These are phyloP conservation scores for Leptinotarsa haldemani DNA, from an alignment of 2,888 invertebrate genomes.

Conservation along the genomic window DNA sequence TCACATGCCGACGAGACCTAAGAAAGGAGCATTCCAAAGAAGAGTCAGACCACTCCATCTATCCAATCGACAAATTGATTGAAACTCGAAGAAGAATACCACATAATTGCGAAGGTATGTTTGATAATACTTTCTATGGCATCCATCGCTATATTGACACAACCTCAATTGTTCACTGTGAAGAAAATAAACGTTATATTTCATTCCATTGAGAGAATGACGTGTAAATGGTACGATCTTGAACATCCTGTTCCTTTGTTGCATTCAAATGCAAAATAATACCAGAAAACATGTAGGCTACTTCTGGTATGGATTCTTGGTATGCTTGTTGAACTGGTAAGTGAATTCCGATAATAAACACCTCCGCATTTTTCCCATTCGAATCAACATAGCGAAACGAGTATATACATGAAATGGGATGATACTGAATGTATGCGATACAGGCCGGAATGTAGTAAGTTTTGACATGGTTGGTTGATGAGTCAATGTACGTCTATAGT, in stretches of 20 bases:
- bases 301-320: slow-evolving; percentile 23
- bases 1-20: neutral
- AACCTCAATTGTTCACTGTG: neutral
- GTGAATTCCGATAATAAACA: slow-evolving; percentile 37
- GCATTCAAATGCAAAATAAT: slow-evolving; percentile 18
- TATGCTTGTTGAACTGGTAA: slow-evolving; percentile 30
- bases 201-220: slow-evolving; percentile 12
- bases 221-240: slow-evolving; percentile 11
- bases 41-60: neutral
- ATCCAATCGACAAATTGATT: slow-evolving; percentile 8
- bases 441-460: slow-evolving; percentile 13
- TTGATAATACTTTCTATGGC: slow-evolving; percentile 4
- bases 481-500: neutral
- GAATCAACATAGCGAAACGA: slow-evolving; percentile 22
- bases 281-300: slow-evolving; percentile 17
- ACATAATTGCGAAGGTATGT: slow-evolving; percentile 17
- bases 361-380: slow-evolving; percentile 31
- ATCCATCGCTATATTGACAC: slow-evolving; percentile 7
- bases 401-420: slow-evolving; percentile 24
- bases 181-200: slow-evolving; percentile 15
- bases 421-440: slow-evolving; percentile 17
- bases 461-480: neutral
- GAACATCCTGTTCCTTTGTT: slow-evolving; percentile 20
- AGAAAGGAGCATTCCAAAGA: neutral
- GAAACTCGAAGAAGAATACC: slow-evolving; percentile 12